Conservation (phyloP, 2,888 invertebrate species). For the Clitarchus hookeri region DNA sequence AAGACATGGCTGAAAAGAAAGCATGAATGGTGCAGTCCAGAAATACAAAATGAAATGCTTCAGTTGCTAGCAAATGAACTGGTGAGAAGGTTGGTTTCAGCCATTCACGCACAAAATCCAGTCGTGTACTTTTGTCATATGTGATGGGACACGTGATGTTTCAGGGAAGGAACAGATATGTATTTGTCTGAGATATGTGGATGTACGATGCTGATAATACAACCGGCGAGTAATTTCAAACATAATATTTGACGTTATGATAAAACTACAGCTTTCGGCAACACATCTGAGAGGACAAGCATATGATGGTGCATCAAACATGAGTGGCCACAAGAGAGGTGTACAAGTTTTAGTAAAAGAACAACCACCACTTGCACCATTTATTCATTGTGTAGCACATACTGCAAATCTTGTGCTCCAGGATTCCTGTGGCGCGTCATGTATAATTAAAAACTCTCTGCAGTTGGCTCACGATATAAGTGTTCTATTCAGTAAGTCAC, state of each 20-base stretch:
- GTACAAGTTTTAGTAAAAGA: background rate
- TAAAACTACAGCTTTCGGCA: background rate
- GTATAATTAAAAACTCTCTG: background rate
- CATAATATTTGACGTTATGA: background rate
- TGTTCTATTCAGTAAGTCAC: background rate
- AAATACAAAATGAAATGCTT: background rate
- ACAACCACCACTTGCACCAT: background rate
- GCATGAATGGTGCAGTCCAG: background rate
- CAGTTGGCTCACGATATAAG: background rate
- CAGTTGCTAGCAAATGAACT: background rate
- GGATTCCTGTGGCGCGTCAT: background rate
- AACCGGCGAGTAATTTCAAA: background rate
- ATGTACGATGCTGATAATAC: background rate
- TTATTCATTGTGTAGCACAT: background rate
- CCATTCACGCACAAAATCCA: background rate
- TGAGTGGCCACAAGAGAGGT: slow-evolving; percentile 1
- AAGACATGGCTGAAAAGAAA: background rate
- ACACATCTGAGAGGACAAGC: background rate
- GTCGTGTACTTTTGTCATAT: background rate
- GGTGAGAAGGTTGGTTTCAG: background rate
- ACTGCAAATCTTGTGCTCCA: background rate
- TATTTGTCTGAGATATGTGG: background rate
- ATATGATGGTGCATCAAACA: background rate
- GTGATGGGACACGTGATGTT: background rate
- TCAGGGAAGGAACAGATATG: background rate